Conservation (phyloP, 1,140 invertebrate genomes). For the Aporrectodea caliginosa region DNA sequence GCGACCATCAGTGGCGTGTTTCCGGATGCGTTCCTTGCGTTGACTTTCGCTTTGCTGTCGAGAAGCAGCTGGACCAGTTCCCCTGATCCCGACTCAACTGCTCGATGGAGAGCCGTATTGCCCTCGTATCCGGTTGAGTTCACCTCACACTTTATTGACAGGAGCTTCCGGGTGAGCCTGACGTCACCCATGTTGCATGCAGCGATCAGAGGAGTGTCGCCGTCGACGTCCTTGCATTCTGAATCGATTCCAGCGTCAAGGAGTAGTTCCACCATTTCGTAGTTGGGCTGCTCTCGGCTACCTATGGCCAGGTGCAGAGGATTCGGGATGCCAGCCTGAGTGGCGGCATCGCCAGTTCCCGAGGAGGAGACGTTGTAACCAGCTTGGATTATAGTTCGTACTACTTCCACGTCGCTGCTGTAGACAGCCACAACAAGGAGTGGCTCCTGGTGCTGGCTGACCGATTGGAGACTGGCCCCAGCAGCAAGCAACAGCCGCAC, state of each 20-base stretch:
- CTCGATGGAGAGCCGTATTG: neutral
- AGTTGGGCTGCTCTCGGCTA: slow-evolving; percentile 50
- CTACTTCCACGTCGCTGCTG: neutral
- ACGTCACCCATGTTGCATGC: neutral
- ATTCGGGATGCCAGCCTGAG: neutral
- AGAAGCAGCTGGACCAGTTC: neutral
- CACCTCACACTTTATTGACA: neutral
- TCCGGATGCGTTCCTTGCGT: neutral
- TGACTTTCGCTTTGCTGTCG: neutral
- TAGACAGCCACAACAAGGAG: neutral
- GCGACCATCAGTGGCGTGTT: neutral
- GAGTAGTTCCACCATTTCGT: slow-evolving; percentile 86
- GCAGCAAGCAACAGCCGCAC: slow-evolving; percentile 21
- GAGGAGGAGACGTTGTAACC: neutral
- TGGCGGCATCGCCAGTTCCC: neutral
- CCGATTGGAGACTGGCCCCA: neutral
- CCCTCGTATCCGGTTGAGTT: neutral
- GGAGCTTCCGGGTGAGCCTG: neutral
- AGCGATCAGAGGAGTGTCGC: neutral
- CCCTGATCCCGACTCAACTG: neutral
- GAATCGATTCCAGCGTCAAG: slow-evolving; percentile 62
- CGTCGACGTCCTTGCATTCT: neutral
- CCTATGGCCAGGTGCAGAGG: neutral
- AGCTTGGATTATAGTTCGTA: neutral
- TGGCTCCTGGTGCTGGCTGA: neutral